These are phyloP conservation scores for Zophobas morio DNA, from an alignment of 1,140 invertebrate genomes.

Conservation along the genomic window DNA sequence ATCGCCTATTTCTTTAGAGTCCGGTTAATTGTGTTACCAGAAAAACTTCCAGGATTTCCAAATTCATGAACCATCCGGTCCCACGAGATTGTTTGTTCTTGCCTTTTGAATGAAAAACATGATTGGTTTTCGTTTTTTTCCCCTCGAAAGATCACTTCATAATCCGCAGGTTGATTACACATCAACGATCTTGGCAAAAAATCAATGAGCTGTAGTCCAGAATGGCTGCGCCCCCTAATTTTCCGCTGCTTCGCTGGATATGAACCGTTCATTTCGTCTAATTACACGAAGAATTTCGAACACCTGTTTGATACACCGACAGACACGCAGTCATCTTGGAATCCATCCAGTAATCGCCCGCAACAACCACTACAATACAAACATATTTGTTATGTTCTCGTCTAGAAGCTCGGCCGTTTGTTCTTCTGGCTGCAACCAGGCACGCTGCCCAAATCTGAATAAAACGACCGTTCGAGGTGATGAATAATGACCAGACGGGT, in stretches of 20 bases:
- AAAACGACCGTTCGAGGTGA: slow-evolving; percentile 47
- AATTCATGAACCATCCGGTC: too few species aligned
- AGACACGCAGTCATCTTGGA: slow-evolving; percentile 42
- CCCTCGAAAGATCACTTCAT: background rate
- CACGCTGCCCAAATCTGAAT: slow-evolving; percentile 34
- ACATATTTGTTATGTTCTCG: slow-evolving; percentile 36
- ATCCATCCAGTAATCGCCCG: slow-evolving; percentile 36
- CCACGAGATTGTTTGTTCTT: too few species aligned
- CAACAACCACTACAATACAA: slow-evolving; percentile 36
- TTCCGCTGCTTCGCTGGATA: slow-evolving; percentile 22
- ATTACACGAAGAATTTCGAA: slow-evolving; percentile 44
- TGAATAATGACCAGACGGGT: slow-evolving; percentile 48
- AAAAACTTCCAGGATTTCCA: too few species aligned
- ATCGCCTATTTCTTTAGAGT: too few species aligned
- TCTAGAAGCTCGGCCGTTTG: background rate
- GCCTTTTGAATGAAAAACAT: too few species aligned
- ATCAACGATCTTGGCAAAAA: slow-evolving; percentile 19
- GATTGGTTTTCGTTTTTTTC: background rate
- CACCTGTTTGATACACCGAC: slow-evolving; percentile 43
- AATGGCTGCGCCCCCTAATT: slow-evolving; percentile 23
- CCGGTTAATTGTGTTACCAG: too few species aligned
- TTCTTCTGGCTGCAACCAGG: slow-evolving; percentile 12
- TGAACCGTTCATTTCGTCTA: slow-evolving; percentile 43
- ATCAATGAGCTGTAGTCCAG: slow-evolving; percentile 11
- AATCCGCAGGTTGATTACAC: slow-evolving; percentile 2